These are phyloP conservation scores for Caenorhabditis afra DNA, from an alignment of 2,888 invertebrate genomes.

Conservation along the genomic window DNA sequence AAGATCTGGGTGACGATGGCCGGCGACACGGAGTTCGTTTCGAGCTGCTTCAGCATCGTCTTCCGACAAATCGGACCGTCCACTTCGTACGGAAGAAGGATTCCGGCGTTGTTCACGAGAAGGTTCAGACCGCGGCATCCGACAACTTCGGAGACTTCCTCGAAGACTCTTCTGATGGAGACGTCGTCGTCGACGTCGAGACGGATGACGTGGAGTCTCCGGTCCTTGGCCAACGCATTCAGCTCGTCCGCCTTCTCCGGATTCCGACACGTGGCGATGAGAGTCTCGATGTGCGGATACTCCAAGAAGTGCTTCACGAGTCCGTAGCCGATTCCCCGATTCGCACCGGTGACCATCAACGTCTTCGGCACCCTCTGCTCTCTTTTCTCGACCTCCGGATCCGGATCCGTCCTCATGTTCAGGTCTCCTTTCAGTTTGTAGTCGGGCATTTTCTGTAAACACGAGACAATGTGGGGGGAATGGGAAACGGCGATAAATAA, in stretches of 20 bases:
- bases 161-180: slow-evolving; percentile 45
- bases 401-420: slow-evolving; percentile 25
- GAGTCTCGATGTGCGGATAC: slow-evolving; percentile 23
- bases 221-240: slow-evolving; percentile 26
- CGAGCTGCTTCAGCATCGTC: slow-evolving; percentile 47
- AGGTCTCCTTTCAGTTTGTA: slow-evolving; percentile 41
- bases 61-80: slow-evolving; percentile 37
- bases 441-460: slow-evolving; percentile 18
- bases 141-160: slow-evolving; percentile 33
- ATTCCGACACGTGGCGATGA: slow-evolving; percentile 51
- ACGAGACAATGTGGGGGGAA: background rate
- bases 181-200: slow-evolving; percentile 53
- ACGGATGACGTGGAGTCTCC: slow-evolving; percentile 43
- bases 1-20: slow-evolving; percentile 55
- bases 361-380: slow-evolving; percentile 33
- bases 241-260: slow-evolving; percentile 47
- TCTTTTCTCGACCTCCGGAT: slow-evolving; percentile 35
- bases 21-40: slow-evolving; percentile 41
- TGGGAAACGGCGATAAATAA: background rate
- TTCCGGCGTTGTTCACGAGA: slow-evolving; percentile 59
- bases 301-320: slow-evolving; percentile 45
- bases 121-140: slow-evolving; percentile 46
- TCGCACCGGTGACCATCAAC: slow-evolving; percentile 55
- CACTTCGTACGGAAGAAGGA: slow-evolving; percentile 47
- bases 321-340: slow-evolving; percentile 56